These are phyloP conservation scores for Phataginus tricuspis DNA, from an alignment of 2,797 vertebrate genomes.

Conservation along the genomic window DNA sequence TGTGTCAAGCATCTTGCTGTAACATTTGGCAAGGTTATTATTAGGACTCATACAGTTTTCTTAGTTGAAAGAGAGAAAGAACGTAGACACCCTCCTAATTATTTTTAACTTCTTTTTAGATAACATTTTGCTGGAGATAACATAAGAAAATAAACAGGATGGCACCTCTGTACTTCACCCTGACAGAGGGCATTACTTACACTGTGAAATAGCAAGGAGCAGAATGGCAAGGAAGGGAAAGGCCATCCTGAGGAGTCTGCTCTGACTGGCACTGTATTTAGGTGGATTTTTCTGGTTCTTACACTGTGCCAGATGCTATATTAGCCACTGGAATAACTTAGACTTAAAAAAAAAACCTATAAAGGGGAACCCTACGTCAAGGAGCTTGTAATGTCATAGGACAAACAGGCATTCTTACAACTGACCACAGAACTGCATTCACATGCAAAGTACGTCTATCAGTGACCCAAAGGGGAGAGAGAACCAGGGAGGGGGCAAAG, in stretches of 20 bases:
- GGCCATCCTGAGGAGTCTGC: background rate
- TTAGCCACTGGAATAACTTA: background rate
- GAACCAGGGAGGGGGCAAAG: background rate
- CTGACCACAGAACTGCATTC: background rate
- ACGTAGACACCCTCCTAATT: background rate
- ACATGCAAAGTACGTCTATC: fast-evolving
- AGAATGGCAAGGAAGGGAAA: background rate
- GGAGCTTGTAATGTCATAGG: background rate
- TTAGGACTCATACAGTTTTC: background rate
- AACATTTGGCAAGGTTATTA: background rate
- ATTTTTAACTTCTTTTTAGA: background rate
- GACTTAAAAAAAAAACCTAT: no score
- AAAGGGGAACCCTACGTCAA: background rate
- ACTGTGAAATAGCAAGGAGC: background rate
- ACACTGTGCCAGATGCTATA: background rate
- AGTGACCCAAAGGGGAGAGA: background rate
- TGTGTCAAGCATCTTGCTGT: background rate
- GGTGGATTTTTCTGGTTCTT: background rate
- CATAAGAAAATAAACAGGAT: background rate
- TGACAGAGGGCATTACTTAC: background rate
- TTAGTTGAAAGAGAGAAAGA: background rate
- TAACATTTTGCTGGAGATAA: background rate
- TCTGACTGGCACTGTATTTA: background rate
- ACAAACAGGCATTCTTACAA: background rate
- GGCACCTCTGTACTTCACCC: background rate